Percentiles rank a stretch among this genome's conserved stretches.
These are phyloP conservation scores for Acanthochromis polyacanthus DNA, from an alignment of 2,113 vertebrate species.

Conservation along the genomic window DNA sequence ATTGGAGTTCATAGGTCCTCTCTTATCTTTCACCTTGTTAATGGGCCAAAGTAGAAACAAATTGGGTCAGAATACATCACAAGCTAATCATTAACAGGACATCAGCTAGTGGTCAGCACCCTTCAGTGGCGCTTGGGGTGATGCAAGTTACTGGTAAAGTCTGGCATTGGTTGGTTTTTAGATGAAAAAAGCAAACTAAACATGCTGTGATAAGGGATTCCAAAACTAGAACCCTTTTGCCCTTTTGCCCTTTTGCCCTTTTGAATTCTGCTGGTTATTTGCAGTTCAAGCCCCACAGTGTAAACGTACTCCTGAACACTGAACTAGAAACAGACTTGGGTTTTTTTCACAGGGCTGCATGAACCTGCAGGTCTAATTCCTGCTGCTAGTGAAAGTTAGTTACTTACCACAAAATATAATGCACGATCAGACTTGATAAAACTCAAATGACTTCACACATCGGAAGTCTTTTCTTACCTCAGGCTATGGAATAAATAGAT, in stretches of 20 bases:
- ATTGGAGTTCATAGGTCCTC: background rate
- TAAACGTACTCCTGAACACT: conserved; percentile 69
- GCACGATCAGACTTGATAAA: too few species aligned
- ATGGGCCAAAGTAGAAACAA: conserved; percentile 44
- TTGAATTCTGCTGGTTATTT: conserved; percentile 58
- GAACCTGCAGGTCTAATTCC: background rate
- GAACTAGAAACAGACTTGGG: background rate
- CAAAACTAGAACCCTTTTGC: conserved; percentile 42
- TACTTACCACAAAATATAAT: too few species aligned
- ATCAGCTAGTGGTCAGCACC: background rate
- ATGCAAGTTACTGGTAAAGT: conserved; percentile 2
- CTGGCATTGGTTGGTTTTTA: background rate
- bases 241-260: conserved; percentile 65
- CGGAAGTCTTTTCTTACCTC: background rate
- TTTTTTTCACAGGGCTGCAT: conserved; percentile 5
- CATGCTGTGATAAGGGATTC: conserved; percentile 45
- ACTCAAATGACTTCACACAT: too few species aligned
- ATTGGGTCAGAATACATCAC: conserved; percentile 48
- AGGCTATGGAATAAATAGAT: background rate
- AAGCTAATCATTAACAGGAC: conserved; percentile 65
- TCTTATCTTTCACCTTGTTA: conserved; percentile 31
- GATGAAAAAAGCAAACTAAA: conserved; percentile 19
- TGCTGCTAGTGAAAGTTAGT: background rate
- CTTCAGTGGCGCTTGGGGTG: background rate
- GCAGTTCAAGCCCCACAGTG: conserved; percentile 54